A percentile compares a stretch with the other conserved stretches of the same genome.
Conservation (phyloP, 1,140 invertebrate genomes). For the Musca vetustissima region DNA sequence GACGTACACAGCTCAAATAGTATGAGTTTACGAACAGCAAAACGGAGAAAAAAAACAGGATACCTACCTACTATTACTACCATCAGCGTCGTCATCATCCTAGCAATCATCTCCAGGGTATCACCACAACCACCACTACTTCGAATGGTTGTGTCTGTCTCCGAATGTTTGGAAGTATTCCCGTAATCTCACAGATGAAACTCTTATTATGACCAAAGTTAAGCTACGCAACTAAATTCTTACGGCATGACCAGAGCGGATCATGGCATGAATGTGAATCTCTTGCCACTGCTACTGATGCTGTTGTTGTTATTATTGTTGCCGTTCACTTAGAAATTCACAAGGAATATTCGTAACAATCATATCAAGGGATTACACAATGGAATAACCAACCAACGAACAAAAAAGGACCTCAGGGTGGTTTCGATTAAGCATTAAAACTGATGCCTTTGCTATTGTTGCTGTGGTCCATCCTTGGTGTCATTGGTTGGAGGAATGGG, state of each 20-base stretch:
- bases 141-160: too few species aligned
- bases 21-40: constrained; percentile 32
- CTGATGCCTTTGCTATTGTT: background rate
- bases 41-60: constrained; percentile 28
- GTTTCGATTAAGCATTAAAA: constrained; percentile 11
- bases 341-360: background rate
- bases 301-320: background rate
- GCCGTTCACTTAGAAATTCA: background rate
- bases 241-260: background rate
- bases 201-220: constrained; percentile 16
- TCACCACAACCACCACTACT: too few species aligned
- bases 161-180: too few species aligned
- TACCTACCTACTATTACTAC: constrained; percentile 27
- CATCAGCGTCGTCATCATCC: constrained; percentile 31
- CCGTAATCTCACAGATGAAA: constrained; percentile 4
- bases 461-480: background rate
- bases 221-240: background rate
- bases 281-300: background rate
- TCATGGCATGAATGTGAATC: background rate
- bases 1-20: constrained; percentile 54
- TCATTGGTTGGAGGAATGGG: too few species aligned
- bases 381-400: constrained; percentile 10
- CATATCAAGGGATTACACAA: constrained; percentile 22
- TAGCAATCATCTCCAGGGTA: constrained; percentile 36
- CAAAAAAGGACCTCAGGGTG: constrained; percentile 15